Evolutionary conservation across 2,113 vertebrate species (phyloP), one percentile per base, ranked within the genome.

Genomic region (Campylorhamphus procurvoides): DNA sequence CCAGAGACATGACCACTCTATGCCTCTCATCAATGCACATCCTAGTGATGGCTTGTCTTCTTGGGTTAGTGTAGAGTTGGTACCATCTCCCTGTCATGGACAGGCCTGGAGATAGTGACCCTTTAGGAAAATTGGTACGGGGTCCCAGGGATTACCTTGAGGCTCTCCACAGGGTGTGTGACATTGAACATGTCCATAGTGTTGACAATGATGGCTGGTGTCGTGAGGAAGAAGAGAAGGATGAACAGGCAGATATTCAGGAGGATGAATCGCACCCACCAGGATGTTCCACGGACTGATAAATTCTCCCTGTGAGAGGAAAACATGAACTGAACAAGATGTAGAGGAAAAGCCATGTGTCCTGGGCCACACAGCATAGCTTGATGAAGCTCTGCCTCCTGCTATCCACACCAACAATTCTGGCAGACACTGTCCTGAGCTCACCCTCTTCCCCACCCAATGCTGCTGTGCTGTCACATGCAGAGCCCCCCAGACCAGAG

Each of bases 181-280:
- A 99, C 99, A 7, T 99, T 99, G 97, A 99, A 99, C 98, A 99
- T 99, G 97, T 99, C 99, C 94, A 99, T 99, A 63, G 99, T 99
- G 98, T 99, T 99, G 96, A 99, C 99, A 31, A 99, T 98, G 97
- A 99, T 99, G 96, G 99, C 99, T 2, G 99, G 99, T 0, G 99
- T 99, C 95, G 99, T 99, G 97, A 99, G 99, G 97, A 99, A 99
- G 98, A 99, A 99, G 96, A 99, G 98, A 71, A 99, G 98, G 96
- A 99, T 46, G 97, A 99, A 99, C 92, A 99, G 98, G 96, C 98
- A 98, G 92, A 98, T 98, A 98, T 99, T 99, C 97, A 99, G 98
- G 49, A 98, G 95, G 67, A 99, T 84, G 53, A 99, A 99, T 93
- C 99, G 98, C 18, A 98, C 96, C 99, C 99, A 99, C 99, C 99